Evolutionary conservation across 2,888 invertebrate genomes (phyloP), one percentile per base, ranked within the genome.

Genomic region (Pseudeuparius sepicola): DNA sequence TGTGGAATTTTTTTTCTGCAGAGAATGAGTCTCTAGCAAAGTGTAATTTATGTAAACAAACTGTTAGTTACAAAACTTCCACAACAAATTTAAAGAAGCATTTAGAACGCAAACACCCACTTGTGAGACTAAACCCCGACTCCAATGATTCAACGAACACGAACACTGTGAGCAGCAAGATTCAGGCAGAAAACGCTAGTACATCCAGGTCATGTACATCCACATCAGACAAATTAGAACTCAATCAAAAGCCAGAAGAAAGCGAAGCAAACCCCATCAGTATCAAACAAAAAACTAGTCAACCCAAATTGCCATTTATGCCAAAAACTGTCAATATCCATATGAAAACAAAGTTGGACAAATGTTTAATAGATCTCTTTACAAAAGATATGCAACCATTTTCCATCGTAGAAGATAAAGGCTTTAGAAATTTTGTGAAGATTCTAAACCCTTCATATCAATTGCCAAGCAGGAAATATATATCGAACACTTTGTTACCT

Each of bases 361-460:
- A 34, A n/a, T 12, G n/a, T 17, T 12, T 34, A 3, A 15, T 34
- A 9, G 24, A 34, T 18, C 18, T 34, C 11, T 23, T 34, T 23
- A 28, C 14, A 4, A 13, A 17, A 9, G 10, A 5, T 11, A 24
- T 13, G 10, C 24, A 32, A n/a, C 32, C 32, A 3, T 32, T 32
- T 17, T n/a, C 24, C 2, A 24, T 31, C 4, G 31, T 31, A 3
- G 31, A 40, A 48, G 43, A 34, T 27, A n/a, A 4, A 4, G 34
- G 34, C 4, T 34, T 34, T 27, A 27, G 12, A 34, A 23, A 27
- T 3, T 34, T 34, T 16, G 14, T 28, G 2, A 27, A 6, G 3
- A 24, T 9, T n/a, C 11, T 27, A 10, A 26, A 16, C 13, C 27
- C 27, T 4, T 15, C 26, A 5, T 34, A 34, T 11, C 32, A 27